Evolutionary conservation across 2,888 invertebrate species (phyloP), one percentile per base, ranked within the genome.

Genomic region (Calephelis perditalis): DNA sequence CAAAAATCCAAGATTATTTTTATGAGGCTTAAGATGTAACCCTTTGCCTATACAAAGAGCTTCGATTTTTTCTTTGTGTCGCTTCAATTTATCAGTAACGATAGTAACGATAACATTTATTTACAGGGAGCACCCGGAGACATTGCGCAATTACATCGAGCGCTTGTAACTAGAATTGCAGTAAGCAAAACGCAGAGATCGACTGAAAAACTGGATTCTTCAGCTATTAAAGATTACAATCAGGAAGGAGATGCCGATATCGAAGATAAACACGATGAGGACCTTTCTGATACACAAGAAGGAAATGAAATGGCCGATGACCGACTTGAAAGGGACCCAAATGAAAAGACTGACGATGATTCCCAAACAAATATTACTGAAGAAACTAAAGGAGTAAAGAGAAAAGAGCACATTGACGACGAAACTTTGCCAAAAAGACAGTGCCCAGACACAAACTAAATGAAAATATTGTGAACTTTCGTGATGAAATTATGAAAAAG

Each of bases 401-500:
- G 82, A 73, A 88, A 78, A 80, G 89, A 88, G 65, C 79, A 83
- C 5, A 72, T 70, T 8, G 81, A 78, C 12, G 82, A 82, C 37
- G 82, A 82, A 64, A 79, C 79, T 0, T 77, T 84, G n/a, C 80
- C 85, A 43, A 90, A 90, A 76, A 83, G 88, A 86, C 89, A 80
- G 76, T 86, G 89, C 35, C 56, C 55, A 44, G 45, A 12, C 55
- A 46, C 46, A 40, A 60, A 15, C 10, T 45, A 10, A 15, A 10
- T 11, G 11, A 47, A n/a, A 15, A 49, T 45, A 45, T 26, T 10
- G 26, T 49, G 49, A 11, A 52, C 49, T 26, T 52, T 52, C 40
- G 49, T 52, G 49, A 52, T 52, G 35, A 52, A 52, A 26, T 49
- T 40, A 40, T 40, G 40, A 40, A 49, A 49, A 12, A 4, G 49